Base-by-base conservation (phyloP, 2,797 vertebrate species). In the Falco cherrug region DNA sequence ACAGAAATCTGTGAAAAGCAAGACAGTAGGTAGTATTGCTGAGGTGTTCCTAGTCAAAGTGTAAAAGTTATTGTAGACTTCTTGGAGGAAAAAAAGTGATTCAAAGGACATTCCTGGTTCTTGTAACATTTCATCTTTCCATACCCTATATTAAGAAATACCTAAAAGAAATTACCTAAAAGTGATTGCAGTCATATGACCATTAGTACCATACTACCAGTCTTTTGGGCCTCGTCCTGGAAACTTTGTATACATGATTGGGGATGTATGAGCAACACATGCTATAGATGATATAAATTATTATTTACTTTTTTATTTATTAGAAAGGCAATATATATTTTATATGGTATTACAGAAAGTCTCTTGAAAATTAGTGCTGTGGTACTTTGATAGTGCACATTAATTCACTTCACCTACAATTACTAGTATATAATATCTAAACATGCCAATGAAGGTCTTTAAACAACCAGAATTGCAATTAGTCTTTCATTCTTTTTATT, bases 141-240 rank as follows among this genome's bases (percentile, higher is more conserved):
- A 11, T 64, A 64, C 28, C 28, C 61, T 64, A 21, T 21, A 31
- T 64, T 39, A 64, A 41, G 28, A 64, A 64, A 43, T 43, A 21
- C 19, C 61, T 15, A 41, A 64, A 64, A 5, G 64, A 15, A 41
- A 47, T 41, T 2, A 0, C 43, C 43, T 45, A 45, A 45, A 45
- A 15, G 18, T 14, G 60, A 7, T 37, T 37, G 4, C 54, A 14
- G 43, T 50, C 26, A 1, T 6, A 2, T 25, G 13, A 0, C 45
- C 41, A 21, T 2, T 61, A 8, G 43, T 87, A 51, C 61, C 33
- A 8, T 0, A 1, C 16, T 4, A 13, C 33, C 33, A 31, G 12
- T 28, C 37, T 76, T 51, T 9, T 12, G 18, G 41, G 41, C 61
- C 48, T 86, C 41, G 13, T 8, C 57, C 76, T 76, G 65, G n/a